These are phyloP conservation scores for Craniophora ligustri DNA, from an alignment of 2,888 invertebrate genomes.

Conservation along the genomic window DNA sequence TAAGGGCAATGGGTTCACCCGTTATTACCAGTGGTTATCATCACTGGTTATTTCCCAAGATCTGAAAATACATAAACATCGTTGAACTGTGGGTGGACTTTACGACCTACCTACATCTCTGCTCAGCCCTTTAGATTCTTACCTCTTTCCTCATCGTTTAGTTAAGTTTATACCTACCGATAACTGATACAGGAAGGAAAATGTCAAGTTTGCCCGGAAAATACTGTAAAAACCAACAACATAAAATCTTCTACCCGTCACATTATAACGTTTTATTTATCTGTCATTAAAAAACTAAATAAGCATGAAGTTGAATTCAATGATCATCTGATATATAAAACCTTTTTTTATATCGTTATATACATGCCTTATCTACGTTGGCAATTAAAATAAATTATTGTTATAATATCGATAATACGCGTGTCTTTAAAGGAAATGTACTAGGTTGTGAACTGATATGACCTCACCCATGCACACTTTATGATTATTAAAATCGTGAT, in stretches of 20 bases:
- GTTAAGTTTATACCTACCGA: neutral
- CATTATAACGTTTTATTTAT: conserved; percentile 9
- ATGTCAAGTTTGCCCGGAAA: conserved; percentile 16
- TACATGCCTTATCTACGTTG: conserved; percentile 50
- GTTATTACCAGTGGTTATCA: too few relatives aligned
- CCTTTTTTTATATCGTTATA: conserved; percentile 22
- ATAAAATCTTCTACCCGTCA: conserved; percentile 4
- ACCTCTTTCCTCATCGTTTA: conserved; percentile 13
- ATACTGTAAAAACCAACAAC: conserved; percentile 17
- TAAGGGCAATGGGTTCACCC: too few relatives aligned
- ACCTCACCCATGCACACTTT: conserved; percentile 35
- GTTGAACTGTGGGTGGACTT: too few relatives aligned
- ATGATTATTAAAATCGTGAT: too few relatives aligned
- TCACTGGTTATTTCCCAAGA: too few relatives aligned
- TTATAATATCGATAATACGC: conserved; percentile 37
- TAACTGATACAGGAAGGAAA: conserved; percentile 15
- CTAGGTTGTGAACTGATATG: conserved; percentile 35
- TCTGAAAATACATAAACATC: too few relatives aligned
- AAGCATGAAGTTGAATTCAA: conserved; percentile 10
- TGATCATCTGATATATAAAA: conserved; percentile 18
- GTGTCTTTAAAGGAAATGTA: conserved; percentile 55
- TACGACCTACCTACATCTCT: too few relatives aligned
- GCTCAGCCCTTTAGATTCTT: too few relatives aligned
- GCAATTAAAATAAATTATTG: conserved; percentile 30
- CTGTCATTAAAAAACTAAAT: conserved; percentile 3